A percentile compares a stretch with the other conserved stretches of the same genome.
phyloP scores from a whole-genome alignment of 1,140 invertebrate genomes.

The Drosophila saltans region DNA sequence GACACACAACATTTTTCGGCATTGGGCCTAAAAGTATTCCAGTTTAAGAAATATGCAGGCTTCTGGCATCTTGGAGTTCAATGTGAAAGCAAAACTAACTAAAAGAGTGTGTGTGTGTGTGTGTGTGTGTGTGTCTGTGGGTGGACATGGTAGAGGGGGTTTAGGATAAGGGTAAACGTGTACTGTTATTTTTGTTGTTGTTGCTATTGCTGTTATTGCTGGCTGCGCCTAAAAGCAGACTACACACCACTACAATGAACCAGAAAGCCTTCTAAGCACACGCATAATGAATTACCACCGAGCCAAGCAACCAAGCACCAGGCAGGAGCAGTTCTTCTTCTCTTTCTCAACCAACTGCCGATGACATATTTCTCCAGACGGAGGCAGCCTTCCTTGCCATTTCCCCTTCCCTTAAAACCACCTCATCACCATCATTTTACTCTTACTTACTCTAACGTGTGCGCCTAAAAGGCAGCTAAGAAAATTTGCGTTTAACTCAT shows the following conservation, averaged over 20 bases:
- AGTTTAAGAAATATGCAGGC: conserved; percentile 64
- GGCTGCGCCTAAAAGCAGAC: conserved; percentile 69
- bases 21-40: conserved; percentile 36
- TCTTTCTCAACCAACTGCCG: conserved; percentile 63
- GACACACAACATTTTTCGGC: conserved; percentile 65
- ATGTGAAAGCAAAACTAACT: conserved; percentile 60
- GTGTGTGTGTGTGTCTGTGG: not conserved
- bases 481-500: conserved; percentile 82
- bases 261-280: conserved; percentile 73
- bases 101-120: not conserved
- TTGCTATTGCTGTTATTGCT: conserved; percentile 24
- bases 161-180: conserved; percentile 16
- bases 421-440: conserved; percentile 6
- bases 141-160: conserved; percentile 21
- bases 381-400: conserved; percentile 27
- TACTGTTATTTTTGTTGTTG: conserved; percentile 43
- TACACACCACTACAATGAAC: conserved; percentile 59
- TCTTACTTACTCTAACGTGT: conserved; percentile 9
- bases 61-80: conserved; percentile 73
- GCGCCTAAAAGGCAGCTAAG: conserved; percentile 80
- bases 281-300: conserved; percentile 79
- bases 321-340: not conserved
- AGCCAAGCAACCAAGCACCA: conserved; percentile 24
- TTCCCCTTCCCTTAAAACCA: not conserved
- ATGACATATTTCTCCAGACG: conserved; percentile 80